Evolutionary conservation across 2,113 vertebrate species (phyloP).

Genomic region (Tetrax tetrax): DNA sequence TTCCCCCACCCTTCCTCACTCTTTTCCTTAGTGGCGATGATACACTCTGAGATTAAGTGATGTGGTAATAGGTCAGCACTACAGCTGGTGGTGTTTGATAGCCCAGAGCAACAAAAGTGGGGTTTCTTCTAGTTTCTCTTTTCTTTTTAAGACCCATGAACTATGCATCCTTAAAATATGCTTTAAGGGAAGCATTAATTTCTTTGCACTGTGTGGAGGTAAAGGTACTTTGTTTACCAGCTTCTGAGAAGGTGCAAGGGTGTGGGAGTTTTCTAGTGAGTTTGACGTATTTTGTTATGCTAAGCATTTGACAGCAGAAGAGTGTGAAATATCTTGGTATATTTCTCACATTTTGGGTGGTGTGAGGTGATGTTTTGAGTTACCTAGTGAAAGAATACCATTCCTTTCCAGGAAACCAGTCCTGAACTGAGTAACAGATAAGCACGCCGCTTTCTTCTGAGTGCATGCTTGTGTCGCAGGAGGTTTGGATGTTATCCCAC

Average conservation of each 20-base stretch:
- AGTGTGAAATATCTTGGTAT: neutral
- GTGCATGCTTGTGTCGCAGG: accelerated
- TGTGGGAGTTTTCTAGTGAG: neutral
- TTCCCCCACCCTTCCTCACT: neutral
- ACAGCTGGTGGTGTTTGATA: neutral
- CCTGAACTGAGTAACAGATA: neutral
- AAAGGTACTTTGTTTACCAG: neutral
- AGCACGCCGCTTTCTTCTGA: neutral
- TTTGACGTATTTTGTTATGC: neutral
- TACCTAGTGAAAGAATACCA: neutral
- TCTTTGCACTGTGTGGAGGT: neutral
- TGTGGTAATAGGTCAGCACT: neutral
- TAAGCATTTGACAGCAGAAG: neutral
- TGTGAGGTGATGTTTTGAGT: neutral
- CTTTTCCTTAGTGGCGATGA: neutral
- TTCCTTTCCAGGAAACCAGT: neutral
- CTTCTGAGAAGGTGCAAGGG: neutral
- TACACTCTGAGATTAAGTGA: neutral
- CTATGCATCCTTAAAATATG: neutral
- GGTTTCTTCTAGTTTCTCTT: neutral
- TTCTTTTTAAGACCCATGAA: neutral
- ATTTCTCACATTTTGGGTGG: neutral
- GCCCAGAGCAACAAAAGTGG: neutral
- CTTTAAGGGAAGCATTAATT: neutral
- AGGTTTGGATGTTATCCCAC: neutral